Evolutionary conservation across 2,113 vertebrate genomes (phyloP).

Genomic region (Ageneiosus marmoratus): DNA sequence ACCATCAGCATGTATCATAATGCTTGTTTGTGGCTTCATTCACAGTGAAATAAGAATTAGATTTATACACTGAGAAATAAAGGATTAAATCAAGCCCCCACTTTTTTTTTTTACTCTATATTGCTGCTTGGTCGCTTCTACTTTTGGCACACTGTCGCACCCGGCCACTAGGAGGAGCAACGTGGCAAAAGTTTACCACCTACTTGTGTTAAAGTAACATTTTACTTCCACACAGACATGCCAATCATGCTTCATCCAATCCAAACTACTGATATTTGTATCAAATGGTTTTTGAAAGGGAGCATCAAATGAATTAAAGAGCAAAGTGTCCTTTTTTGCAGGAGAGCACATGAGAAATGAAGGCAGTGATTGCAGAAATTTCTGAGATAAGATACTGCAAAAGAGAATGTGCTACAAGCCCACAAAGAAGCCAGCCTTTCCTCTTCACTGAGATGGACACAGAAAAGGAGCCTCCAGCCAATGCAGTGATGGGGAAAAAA

Average conservation of each 20-base stretch:
- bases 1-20: not conserved
- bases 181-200: not conserved
- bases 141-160: not conserved
- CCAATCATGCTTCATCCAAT: not conserved
- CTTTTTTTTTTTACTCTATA: not conserved
- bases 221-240: not conserved
- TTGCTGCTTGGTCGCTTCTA: not conserved
- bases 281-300: not conserved
- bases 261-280: too few relatives aligned
- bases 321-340: not conserved
- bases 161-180: constrained; percentile 7
- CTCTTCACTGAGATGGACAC: not conserved
- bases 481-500: constrained; percentile 21
- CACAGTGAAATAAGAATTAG: not conserved
- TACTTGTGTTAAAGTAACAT: not conserved
- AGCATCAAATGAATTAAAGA: not conserved
- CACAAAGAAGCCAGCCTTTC: not conserved
- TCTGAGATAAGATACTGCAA: not conserved
- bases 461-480: not conserved
- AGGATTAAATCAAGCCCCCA: not conserved
- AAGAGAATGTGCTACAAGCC: not conserved
- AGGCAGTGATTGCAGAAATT: not conserved
- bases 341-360: not conserved
- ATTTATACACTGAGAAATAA: not conserved
- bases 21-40: not conserved